Evolutionary conservation across 1,140 invertebrate genomes (phyloP).

Genomic region (Mylabris phalerata): DNA sequence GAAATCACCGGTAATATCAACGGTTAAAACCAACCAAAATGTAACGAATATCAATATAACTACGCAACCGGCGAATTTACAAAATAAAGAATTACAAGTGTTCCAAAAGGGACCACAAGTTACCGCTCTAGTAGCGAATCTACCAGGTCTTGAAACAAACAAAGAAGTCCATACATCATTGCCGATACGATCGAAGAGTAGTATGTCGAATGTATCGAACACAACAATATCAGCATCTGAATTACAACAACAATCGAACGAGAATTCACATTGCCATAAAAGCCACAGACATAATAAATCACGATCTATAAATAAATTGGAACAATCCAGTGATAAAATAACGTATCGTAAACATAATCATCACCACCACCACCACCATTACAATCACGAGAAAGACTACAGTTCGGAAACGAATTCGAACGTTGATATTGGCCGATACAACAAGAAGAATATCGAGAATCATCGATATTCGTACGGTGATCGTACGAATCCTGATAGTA

Average conservation of each 20-base stretch:
- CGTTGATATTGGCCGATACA: slow-evolving; percentile 34
- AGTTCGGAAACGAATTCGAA: slow-evolving; percentile 50
- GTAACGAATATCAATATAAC: slow-evolving; percentile 55
- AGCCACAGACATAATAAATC: slow-evolving; percentile 35
- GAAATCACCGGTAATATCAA: slow-evolving; percentile 33
- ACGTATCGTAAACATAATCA: slow-evolving; percentile 37
- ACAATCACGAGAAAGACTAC: slow-evolving; percentile 42
- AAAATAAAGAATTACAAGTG: slow-evolving; percentile 49
- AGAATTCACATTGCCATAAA: slow-evolving; percentile 35
- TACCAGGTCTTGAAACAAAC: slow-evolving; percentile 49
- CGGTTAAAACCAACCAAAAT: slow-evolving; percentile 49
- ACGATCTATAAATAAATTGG: slow-evolving; percentile 29
- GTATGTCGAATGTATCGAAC: slow-evolving; percentile 48
- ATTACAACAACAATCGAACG: slow-evolving; percentile 21
- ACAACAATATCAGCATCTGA: slow-evolving; percentile 38
- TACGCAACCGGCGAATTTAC: slow-evolving; percentile 24
- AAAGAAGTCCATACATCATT: slow-evolving; percentile 42
- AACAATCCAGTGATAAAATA: slow-evolving; percentile 36
- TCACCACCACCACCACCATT: slow-evolving; percentile 36
- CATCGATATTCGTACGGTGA: slow-evolving; percentile 23
- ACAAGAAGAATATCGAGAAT: slow-evolving; percentile 25
- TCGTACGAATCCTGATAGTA: slow-evolving; percentile 26
- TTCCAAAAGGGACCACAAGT: slow-evolving; percentile 57
- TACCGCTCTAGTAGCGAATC: slow-evolving; percentile 48
- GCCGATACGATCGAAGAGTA: slow-evolving; percentile 47